Evolutionary conservation across 92 coral and sea anemone species (phyloP).

Genomic region (Siderastrea radians): DNA sequence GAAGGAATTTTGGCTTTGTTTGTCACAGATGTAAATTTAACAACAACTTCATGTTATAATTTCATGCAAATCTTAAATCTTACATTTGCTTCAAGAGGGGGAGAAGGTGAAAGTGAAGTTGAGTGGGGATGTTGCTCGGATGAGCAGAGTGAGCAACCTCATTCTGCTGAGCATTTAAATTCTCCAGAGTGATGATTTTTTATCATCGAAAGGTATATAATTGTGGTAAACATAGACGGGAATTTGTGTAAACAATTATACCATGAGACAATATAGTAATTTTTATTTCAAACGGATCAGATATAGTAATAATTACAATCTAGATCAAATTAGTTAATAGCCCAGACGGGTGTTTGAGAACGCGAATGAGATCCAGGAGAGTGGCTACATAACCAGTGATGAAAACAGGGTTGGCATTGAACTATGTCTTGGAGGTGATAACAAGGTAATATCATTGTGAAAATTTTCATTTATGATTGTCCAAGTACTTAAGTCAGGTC

Average conservation of each 20-base stretch:
- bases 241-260: neutral
- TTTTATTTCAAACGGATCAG: conserved; percentile 23
- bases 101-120: conserved; percentile 47
- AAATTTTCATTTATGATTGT: no score
- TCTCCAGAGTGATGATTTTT: conserved; percentile 45
- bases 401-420: conserved; percentile 26
- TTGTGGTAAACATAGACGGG: neutral
- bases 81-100: no score
- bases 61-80: no score
- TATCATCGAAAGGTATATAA: conserved; percentile 56
- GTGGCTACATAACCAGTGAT: conserved; percentile 42
- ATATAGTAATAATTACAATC: no score
- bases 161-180: conserved; percentile 38
- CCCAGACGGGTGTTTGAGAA: conserved; percentile 45
- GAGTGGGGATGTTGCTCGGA: conserved; percentile 69
- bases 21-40: no score
- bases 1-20: no score
- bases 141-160: conserved; percentile 57
- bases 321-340: no score
- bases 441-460: conserved; percentile 52
- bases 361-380: conserved; percentile 13
- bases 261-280: neutral
- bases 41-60: no score
- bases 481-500: no score
- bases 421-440: conserved; percentile 60